phyloP scores from a whole-genome alignment of 2,797 vertebrate species.

The Anabas testudineus region DNA sequence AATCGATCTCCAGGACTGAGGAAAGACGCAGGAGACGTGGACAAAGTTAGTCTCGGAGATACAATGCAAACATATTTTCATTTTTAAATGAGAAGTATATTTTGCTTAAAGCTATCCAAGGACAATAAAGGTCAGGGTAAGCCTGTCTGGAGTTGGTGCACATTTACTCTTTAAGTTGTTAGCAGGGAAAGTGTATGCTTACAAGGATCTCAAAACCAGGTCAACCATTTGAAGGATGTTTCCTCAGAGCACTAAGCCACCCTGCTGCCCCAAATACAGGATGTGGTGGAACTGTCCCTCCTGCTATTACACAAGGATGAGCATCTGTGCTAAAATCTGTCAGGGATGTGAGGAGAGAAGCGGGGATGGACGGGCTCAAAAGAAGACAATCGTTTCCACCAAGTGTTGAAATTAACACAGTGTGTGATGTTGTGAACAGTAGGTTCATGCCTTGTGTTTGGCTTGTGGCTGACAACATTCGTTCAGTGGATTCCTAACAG shows the following conservation, averaged over 20 bases:
- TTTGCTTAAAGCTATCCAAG: background rate
- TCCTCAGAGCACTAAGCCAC: slow-evolving; percentile 46
- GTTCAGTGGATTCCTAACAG: slow-evolving; percentile 42
- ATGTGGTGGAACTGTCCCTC: slow-evolving; percentile 21
- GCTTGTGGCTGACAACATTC: slow-evolving; percentile 3
- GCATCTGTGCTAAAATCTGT: slow-evolving; percentile 40
- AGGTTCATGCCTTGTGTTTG: background rate
- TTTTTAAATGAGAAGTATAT: no score
- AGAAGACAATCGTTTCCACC: background rate
- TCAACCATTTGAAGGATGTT: slow-evolving; percentile 45
- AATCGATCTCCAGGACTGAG: slow-evolving; percentile 93
- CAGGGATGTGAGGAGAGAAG: slow-evolving; percentile 15
- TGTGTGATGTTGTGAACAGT: slow-evolving; percentile 7
- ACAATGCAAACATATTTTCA: background rate
- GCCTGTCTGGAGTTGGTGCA: background rate
- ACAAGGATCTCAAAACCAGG: slow-evolving; percentile 46
- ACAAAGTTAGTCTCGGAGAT: background rate
- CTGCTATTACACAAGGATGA: slow-evolving; percentile 35
- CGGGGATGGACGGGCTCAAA: background rate
- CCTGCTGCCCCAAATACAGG: slow-evolving; percentile 55
- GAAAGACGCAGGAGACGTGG: background rate
- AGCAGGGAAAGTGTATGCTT: background rate
- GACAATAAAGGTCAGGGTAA: slow-evolving; percentile 16
- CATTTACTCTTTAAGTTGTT: slow-evolving; percentile 2
- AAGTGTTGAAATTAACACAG: background rate